A percentile compares a stretch with the other conserved stretches of the same genome.
Evolutionary conservation across 1,140 invertebrate species (phyloP).

Genomic region (Drosophila lowei): DNA sequence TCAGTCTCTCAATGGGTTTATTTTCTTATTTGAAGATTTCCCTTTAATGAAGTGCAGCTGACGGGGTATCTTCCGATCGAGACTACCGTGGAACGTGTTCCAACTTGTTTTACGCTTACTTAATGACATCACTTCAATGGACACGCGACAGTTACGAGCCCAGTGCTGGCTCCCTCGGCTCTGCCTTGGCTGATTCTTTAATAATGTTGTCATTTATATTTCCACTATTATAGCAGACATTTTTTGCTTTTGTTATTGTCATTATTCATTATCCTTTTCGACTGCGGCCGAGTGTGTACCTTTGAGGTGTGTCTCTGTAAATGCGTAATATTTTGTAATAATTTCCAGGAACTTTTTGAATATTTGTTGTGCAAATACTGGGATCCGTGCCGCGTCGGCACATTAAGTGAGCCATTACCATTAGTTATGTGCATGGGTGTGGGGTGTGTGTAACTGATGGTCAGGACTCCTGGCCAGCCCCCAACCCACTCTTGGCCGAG

Average conservation of each 20-base stretch:
- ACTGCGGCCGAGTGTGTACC: constrained; percentile 17
- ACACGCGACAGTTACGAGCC: constrained; percentile 49
- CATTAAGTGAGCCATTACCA: constrained; percentile 70
- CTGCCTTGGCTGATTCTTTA: constrained; percentile 51
- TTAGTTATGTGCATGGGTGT: constrained; percentile 52
- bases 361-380: constrained; percentile 46
- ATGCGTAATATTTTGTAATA: constrained; percentile 44
- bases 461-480: constrained; percentile 10
- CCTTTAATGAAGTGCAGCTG: background rate
- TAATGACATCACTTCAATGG: constrained; percentile 62
- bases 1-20: background rate
- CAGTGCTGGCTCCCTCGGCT: constrained; percentile 3
- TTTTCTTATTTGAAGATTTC: background rate
- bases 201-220: constrained; percentile 74
- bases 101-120: constrained; percentile 32
- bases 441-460: constrained; percentile 29
- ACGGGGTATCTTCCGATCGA: background rate
- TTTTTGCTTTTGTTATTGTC: constrained; percentile 50
- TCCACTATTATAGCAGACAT: constrained; percentile 28
- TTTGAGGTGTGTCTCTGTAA: constrained; percentile 9
- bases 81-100: background rate
- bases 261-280: constrained; percentile 65
- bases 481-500: constrained; percentile 15
- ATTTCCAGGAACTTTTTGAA: constrained; percentile 32
- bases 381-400: constrained; percentile 31